Base-by-base conservation (phyloP, 2,113 vertebrate genomes). In the Dolichotis patagonum region DNA sequence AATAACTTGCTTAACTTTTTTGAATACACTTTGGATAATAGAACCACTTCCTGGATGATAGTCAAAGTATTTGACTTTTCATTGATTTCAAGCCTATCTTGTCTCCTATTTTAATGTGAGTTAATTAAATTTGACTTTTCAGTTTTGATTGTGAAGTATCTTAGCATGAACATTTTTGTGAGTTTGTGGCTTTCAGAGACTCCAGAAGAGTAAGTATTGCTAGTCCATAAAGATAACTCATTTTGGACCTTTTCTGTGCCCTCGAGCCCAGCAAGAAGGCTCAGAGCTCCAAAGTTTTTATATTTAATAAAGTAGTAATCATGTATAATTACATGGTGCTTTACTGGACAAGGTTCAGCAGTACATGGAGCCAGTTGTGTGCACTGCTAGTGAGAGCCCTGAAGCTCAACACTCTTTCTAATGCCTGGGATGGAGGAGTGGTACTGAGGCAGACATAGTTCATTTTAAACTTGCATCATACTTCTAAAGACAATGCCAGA, bases 111-210 rank as follows among this genome's bases (percentile, higher is more conserved):
- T 90, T 91, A 82, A 81, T 38, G 1, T 13, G 63, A 85, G 71
- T 87, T 86, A 41, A 65, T 96, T 87, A 89, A 84, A 71, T 71
- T 78, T 81, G 69, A 94, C 65, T 93, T 97, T 87, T 54, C 75
- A 94, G 35, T 85, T 92, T 90, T 58, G 89, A 87, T 84, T 91
- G 49, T 19, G 12, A 52, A 85, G 22, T 41, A 24, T 91, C 30
- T 41, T 90, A 56, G 17, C 17, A 32, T 38, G 46, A 88, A 60
- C 43, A 82, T 49, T 67, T 90, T 82, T 88, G 63, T 89, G 58
- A 93, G 20, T n/a, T 67, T 63, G 12, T 90, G 38, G 13, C 38
- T 38, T 77, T 96, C n/a, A 81, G 58, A 93, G 60, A 92, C 13
- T 28, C 54, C 16, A 20, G 4, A 12, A 46, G 35, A 30, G 13